A percentile compares a stretch with the other conserved stretches of the same genome.
phyloP scores from a whole-genome alignment of 2,797 vertebrate species.

The Gallinago solitaria region DNA sequence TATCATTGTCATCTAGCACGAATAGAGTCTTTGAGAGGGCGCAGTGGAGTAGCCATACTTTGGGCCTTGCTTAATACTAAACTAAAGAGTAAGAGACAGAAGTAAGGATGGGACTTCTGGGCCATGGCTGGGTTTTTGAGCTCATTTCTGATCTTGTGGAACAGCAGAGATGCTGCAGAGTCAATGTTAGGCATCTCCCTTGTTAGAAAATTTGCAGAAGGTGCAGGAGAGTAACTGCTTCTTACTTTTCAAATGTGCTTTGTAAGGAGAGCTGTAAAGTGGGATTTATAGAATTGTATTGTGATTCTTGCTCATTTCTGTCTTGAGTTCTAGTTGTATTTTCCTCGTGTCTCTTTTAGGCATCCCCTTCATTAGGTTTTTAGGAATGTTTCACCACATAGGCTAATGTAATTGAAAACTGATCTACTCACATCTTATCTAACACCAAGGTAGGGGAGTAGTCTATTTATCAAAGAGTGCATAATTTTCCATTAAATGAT shows the following conservation, averaged over 20 bases:
- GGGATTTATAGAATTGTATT: neutral
- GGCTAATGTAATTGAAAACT: constrained; percentile 8
- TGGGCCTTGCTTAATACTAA: neutral
- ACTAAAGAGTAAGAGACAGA: neutral
- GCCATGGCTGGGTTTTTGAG: neutral
- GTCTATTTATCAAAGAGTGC: constrained; percentile 12
- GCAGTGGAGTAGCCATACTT: neutral
- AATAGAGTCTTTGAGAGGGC: neutral
- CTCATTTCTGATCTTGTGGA: neutral
- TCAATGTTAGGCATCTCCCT: neutral
- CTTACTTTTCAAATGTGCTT: neutral
- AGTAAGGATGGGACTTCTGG: neutral
- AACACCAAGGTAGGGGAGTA: neutral
- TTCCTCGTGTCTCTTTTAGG: neutral
- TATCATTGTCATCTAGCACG: neutral
- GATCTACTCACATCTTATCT: neutral
- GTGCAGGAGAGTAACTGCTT: neutral
- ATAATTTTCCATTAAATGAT: neutral
- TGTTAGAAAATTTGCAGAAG: neutral
- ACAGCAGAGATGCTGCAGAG: neutral
- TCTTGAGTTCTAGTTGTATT: neutral
- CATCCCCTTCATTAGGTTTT: neutral
- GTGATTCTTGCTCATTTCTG: neutral
- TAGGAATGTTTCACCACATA: neutral
- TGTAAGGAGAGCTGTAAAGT: neutral